These are phyloP conservation scores for Agrypnia vestita DNA, from an alignment of 1,140 invertebrate species.

Conservation along the genomic window DNA sequence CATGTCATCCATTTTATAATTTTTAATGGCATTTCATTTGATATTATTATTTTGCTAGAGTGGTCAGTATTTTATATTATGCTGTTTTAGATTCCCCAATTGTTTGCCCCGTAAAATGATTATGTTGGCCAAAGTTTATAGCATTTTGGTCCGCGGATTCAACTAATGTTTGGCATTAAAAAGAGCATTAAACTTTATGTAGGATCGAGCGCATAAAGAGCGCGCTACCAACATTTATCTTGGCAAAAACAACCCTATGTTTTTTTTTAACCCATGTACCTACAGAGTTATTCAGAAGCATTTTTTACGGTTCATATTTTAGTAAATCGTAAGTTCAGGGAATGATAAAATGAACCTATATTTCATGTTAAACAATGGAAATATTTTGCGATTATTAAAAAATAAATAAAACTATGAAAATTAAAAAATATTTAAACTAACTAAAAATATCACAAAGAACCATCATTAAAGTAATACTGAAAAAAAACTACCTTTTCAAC, in stretches of 20 bases:
- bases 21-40: no score
- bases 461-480: no score
- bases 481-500: no score
- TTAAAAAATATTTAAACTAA: no score
- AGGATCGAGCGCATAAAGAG: constrained; percentile 21
- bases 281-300: constrained; percentile 8
- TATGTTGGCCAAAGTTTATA: constrained; percentile 23
- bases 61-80: not conserved
- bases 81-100: not conserved
- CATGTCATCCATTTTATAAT: no score
- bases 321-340: no score
- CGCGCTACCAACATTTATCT: constrained; percentile 29
- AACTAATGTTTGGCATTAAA: constrained; percentile 33
- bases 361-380: no score
- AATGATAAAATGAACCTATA: no score
- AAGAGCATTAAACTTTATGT: constrained; percentile 39
- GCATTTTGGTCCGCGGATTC: constrained; percentile 27
- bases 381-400: no score
- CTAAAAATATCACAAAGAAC: no score
- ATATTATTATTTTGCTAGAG: not conserved
- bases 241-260: not conserved
- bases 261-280: not conserved
- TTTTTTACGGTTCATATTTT: not conserved
- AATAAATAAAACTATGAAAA: no score
- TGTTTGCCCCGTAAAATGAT: constrained; percentile 21